These are phyloP conservation scores for Anableps anableps DNA, from an alignment of 2,797 vertebrate genomes.

Conservation along the genomic window DNA sequence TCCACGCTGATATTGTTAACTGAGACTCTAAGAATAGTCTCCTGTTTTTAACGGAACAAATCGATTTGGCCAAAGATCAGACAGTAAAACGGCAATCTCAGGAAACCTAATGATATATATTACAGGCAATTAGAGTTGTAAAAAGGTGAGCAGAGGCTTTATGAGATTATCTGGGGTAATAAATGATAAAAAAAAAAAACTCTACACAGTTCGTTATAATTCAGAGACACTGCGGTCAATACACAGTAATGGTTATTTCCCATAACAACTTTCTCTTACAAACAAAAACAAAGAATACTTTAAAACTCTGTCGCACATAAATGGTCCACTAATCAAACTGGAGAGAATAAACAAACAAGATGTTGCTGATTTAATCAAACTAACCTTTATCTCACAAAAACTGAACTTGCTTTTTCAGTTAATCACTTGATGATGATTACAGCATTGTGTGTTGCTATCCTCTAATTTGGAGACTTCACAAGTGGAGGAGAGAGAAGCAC, in stretches of 20 bases:
- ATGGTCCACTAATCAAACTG: not conserved
- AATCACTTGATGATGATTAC: slow-evolving; percentile 1
- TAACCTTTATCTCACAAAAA: not conserved
- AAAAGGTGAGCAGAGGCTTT: not conserved
- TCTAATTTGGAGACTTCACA: not conserved
- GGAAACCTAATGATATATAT: slow-evolving; percentile 4
- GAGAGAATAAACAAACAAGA: slow-evolving; percentile 1
- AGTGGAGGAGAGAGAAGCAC: not conserved
- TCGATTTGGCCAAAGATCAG: not conserved
- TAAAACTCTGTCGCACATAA: not conserved
- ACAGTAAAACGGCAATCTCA: not conserved
- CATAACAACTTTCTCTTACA: slow-evolving; percentile 5
- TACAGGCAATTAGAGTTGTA: not conserved
- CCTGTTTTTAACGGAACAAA: not conserved
- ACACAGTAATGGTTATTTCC: slow-evolving; percentile 8
- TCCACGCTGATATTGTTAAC: not conserved
- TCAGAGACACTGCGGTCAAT: not conserved
- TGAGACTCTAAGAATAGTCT: not conserved
- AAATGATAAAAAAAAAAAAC: not conserved
- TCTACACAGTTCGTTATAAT: not conserved
- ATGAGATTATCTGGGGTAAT: not conserved
- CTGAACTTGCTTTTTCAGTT: not conserved
- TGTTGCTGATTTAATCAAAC: not conserved
- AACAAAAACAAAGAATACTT: slow-evolving; percentile 4
- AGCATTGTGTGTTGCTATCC: not conserved